These are phyloP conservation scores for Phodopus roborovskii DNA, from an alignment of 2,113 vertebrate genomes.

Conservation along the genomic window DNA sequence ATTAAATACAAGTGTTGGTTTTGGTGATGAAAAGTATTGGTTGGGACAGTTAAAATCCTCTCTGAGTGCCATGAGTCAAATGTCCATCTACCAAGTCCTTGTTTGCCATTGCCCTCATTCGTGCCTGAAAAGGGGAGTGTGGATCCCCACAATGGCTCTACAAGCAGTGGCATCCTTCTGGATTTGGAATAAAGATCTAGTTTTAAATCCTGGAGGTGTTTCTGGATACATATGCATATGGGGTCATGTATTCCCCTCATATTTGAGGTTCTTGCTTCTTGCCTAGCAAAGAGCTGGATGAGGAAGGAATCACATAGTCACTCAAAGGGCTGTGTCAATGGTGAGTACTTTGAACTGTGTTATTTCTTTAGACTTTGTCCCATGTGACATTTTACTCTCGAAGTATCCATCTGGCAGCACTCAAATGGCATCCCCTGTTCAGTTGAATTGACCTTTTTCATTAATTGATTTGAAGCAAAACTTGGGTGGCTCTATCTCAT, in stretches of 20 bases:
- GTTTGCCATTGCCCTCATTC: no score
- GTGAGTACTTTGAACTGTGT: neutral
- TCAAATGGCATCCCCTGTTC: neutral
- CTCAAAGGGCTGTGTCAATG: neutral
- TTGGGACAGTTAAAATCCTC: neutral
- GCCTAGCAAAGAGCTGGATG: neutral
- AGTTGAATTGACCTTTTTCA: neutral
- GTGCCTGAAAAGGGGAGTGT: no score
- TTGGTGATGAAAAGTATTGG: neutral
- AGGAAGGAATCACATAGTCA: neutral
- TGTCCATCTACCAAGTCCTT: neutral
- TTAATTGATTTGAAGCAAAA: neutral
- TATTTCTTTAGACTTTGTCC: neutral
- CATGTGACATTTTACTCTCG: neutral
- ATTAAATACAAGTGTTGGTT: neutral
- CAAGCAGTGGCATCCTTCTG: rapidly evolving
- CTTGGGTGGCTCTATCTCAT: neutral
- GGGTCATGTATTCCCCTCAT: neutral
- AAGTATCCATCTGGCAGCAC: neutral
- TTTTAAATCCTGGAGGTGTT: neutral
- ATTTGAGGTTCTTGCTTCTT: neutral
- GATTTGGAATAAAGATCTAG: neutral
- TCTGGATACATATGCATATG: neutral
- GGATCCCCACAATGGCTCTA: neutral
- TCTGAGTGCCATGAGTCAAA: neutral